Base-by-base conservation (phyloP, 1,140 invertebrate genomes). In the Neotoxoptera formosana region DNA sequence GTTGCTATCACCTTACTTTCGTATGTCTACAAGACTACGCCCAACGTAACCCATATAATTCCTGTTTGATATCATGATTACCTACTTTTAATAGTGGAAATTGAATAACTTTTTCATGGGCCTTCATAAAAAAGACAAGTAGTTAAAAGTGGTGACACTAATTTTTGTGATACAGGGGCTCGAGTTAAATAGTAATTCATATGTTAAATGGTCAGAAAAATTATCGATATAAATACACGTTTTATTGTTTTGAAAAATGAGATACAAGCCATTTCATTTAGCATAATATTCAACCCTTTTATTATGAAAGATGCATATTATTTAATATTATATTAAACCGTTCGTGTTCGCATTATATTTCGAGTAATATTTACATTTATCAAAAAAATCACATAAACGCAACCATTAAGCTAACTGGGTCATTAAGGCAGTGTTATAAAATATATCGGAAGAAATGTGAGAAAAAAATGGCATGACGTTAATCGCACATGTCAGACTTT, bases 301-400 rank as follows among this genome's bases (percentile, higher is more conserved):
- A 56, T 56, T 25, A 34, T 89, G 21, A 56, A 88, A 89, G 20
- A 89, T 89, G 48, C n/a, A 89, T 34, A 53, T 41, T 25, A 56
- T 14, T 41, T 34, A 47, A 47, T 47, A 86, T 47, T 30, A 47
- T 45, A 41, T 86, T 51, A 21, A 34, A 45, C 89, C 89, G 56
- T 90, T 90, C 89, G 89, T 90, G 89, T 60, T 90, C 14, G 36
- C 89, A 21, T 67, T 89, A 53, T 17, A n/a, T 90, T 60, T 90
- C n/a, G 1, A 45, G 36, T n/a, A 67, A 90, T 92, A 83, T 92
- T 81, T 83, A 83, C 45, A 81, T 83, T 84, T 84, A 36, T 36
- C 17, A 41, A 89, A 93, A 93, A 93, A 93, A 51, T 60, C 34
- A 25, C 81, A 93, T 92, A 93, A 93, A 93, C 91, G 67, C 90